Conservation (phyloP, 2,797 vertebrate species). For the Scolopax bukidnonensis region DNA sequence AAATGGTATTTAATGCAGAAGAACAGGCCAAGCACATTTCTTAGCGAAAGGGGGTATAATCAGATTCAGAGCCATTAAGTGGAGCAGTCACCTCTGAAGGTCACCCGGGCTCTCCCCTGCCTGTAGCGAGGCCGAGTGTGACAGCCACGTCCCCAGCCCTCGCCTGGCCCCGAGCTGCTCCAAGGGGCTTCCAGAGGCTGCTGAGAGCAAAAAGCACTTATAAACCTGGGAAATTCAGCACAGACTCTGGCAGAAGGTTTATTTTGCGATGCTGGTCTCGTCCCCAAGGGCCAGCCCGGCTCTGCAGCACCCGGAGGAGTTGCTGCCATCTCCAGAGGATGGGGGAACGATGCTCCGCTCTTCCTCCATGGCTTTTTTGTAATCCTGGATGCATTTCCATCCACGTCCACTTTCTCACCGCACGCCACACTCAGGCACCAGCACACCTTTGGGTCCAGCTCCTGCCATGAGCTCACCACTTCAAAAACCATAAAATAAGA, state of each 20-base stretch:
- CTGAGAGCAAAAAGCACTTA: background rate
- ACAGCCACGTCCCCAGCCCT: background rate
- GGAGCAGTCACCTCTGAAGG: slow-evolving; percentile 52
- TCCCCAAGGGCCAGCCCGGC: background rate
- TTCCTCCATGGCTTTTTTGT: background rate
- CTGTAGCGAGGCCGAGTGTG: background rate
- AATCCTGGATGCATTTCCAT: background rate
- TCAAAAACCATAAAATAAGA: background rate
- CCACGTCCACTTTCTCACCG: accelerated
- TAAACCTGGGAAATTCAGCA: accelerated
- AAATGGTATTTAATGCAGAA: slow-evolving; percentile 20
- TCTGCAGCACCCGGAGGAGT: background rate
- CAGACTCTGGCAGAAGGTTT: background rate
- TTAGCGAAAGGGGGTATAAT: background rate
- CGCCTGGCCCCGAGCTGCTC: background rate
- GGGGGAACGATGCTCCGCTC: background rate
- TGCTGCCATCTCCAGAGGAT: background rate
- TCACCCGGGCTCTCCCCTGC: background rate
- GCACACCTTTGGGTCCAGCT: background rate
- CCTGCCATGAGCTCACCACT: background rate
- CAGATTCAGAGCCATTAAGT: slow-evolving; percentile 48
- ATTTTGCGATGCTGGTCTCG: background rate
- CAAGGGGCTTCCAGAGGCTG: background rate
- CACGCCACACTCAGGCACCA: background rate
- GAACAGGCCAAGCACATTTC: slow-evolving; percentile 33